These are phyloP conservation scores for Oreochromis tanganicae DNA, from an alignment of 2,113 vertebrate species.

Conservation along the genomic window DNA sequence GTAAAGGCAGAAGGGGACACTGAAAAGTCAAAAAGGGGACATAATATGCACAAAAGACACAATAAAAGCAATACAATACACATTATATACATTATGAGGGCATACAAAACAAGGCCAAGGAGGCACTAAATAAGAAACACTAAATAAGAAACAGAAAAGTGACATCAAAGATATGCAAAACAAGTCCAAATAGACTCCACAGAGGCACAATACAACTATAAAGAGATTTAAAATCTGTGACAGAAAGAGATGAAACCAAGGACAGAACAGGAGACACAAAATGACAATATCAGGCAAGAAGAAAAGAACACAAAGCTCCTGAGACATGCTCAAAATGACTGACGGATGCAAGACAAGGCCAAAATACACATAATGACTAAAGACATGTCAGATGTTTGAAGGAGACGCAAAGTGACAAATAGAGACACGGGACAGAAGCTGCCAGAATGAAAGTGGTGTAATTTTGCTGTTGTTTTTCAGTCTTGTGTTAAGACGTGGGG, in stretches of 20 bases:
- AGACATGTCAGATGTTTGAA: neutral
- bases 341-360: neutral
- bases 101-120: neutral
- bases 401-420: neutral
- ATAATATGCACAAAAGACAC: neutral
- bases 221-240: neutral
- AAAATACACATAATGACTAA: neutral
- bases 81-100: neutral
- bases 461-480: neutral
- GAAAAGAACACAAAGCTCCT: neutral
- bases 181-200: neutral
- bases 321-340: neutral
- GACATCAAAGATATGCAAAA: neutral
- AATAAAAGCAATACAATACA: neutral
- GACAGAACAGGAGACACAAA: neutral
- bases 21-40: neutral
- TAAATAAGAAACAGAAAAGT: neutral
- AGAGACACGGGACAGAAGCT: neutral
- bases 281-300: neutral
- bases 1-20: neutral
- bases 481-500: neutral
- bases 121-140: neutral
- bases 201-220: neutral
- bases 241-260: neutral
- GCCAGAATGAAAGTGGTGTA: neutral